Base-by-base conservation (phyloP, 1,140 invertebrate genomes). In the Phymorhynchus buccinoides region DNA sequence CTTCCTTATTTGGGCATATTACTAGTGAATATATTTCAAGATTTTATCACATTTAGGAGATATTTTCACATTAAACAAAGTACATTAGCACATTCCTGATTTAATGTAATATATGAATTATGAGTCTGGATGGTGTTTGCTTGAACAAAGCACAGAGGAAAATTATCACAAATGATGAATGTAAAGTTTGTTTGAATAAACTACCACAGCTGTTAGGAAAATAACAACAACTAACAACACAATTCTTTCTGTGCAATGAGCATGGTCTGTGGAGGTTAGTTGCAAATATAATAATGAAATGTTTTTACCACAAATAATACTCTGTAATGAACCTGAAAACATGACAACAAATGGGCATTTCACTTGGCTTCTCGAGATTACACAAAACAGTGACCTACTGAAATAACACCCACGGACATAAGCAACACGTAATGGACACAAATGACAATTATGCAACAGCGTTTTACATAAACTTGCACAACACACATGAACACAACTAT, bases 261-360 rank as follows among this genome's bases (percentile, higher is more conserved):
- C 56, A 1, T n/a, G n/a, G n/a, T 6, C 22, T 62, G 12, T 62
- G 22, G 56, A 62, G 22, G 56, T 62, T 62, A 62, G 56, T 9
- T 62, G 56, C 22, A 62, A 62, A 62, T 62, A 6, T 27, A 62
- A 14, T 3, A 0, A 62, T 62, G 4, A 35, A 73, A 0, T 73
- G n/a, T 27, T 39, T 73, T 78, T 78, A 78, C 75, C 41, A 77
- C 75, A 78, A 78, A 78, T n/a, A 78, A 37, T 12, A 78, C 75
- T 42, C 39, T 41, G 75, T 44, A 78, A 42, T 41, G 75, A 78
- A 78, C 75, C 75, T 78, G 75, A 37, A 73, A 73, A 6, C 12
- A 62, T 62, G 56, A 62, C 22, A 14, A 62, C 6, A 62, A 62
- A 62, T 22, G 4, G 22, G 2, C 2, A 62, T 62, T 62, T 14